phyloP scores from a whole-genome alignment of 2,888 invertebrate species.

The Corbicula japonica region DNA sequence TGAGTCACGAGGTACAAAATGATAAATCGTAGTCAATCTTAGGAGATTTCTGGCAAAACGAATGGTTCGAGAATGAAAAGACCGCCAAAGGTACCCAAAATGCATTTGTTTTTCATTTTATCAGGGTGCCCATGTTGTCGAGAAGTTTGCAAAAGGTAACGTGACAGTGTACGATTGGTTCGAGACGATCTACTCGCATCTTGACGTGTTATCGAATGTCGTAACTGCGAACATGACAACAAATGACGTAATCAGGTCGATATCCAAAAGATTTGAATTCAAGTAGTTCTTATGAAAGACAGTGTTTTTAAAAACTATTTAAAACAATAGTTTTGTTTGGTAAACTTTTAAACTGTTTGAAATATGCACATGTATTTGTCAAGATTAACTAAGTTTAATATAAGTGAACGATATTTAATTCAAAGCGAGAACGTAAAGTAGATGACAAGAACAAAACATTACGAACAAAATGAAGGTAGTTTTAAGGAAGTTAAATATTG shows the following conservation, averaged over 20 bases:
- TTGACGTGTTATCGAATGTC: conserved; percentile 58
- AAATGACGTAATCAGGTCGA: conserved; percentile 65
- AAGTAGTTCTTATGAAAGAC: neutral
- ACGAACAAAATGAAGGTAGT: conserved; percentile 9
- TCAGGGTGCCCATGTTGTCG: conserved; percentile 67
- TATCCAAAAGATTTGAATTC: neutral
- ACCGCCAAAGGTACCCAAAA: too few relatives aligned
- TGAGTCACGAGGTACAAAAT: too few relatives aligned
- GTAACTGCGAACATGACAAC: conserved; percentile 65
- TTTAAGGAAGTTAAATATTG: too few relatives aligned
- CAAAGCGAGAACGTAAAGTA: conserved; percentile 1
- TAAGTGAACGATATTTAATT: neutral
- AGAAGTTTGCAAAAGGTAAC: conserved; percentile 34
- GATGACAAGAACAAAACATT: conserved; percentile 19
- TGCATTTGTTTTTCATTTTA: too few relatives aligned
- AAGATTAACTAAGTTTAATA: neutral
- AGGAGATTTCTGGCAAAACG: too few relatives aligned
- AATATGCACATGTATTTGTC: neutral
- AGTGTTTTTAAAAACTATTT: neutral
- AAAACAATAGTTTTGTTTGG: neutral
- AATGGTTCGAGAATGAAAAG: too few relatives aligned
- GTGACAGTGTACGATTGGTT: conserved; percentile 66
- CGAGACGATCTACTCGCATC: conserved; percentile 57
- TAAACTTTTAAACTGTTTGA: neutral
- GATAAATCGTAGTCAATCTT: too few relatives aligned